Conservation (phyloP, 2,888 invertebrate genomes). For the Cantharis rustica region DNA sequence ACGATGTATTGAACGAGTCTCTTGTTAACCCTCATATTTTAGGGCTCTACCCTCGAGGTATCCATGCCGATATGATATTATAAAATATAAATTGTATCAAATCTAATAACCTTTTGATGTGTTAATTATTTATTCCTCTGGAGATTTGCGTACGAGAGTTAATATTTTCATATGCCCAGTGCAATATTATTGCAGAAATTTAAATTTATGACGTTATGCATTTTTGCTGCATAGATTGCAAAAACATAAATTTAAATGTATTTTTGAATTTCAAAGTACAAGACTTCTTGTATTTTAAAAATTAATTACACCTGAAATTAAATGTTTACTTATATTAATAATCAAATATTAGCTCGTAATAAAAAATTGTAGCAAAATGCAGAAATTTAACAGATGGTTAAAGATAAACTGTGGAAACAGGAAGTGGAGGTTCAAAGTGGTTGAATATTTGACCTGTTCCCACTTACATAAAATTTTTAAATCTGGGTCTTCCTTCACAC, state of each 20-base stretch:
- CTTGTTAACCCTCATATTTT: slow-evolving; percentile 12
- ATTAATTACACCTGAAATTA: too few species aligned
- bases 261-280: background rate
- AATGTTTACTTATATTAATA: too few species aligned
- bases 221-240: background rate
- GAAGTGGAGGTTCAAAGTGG: slow-evolving; percentile 14
- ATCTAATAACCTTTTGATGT: slow-evolving; percentile 47
- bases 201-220: background rate
- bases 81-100: slow-evolving; percentile 51
- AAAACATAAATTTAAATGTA: background rate
- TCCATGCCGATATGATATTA: slow-evolving; percentile 39
- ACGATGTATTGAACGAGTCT: slow-evolving; percentile 31
- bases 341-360: too few species aligned
- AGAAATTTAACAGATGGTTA: slow-evolving; percentile 4
- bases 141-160: background rate
- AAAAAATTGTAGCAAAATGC: background rate
- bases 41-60: slow-evolving; percentile 7
- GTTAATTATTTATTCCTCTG: slow-evolving; percentile 44
- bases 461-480: slow-evolving; percentile 4
- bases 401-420: slow-evolving; percentile 6
- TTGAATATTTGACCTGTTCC: slow-evolving; percentile 18
- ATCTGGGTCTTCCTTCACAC: slow-evolving; percentile 19
- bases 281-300: too few species aligned
- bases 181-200: background rate
- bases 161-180: background rate